These are phyloP conservation scores for Napeogenes sylphis DNA, from an alignment of 2,888 invertebrate species.

Conservation along the genomic window DNA sequence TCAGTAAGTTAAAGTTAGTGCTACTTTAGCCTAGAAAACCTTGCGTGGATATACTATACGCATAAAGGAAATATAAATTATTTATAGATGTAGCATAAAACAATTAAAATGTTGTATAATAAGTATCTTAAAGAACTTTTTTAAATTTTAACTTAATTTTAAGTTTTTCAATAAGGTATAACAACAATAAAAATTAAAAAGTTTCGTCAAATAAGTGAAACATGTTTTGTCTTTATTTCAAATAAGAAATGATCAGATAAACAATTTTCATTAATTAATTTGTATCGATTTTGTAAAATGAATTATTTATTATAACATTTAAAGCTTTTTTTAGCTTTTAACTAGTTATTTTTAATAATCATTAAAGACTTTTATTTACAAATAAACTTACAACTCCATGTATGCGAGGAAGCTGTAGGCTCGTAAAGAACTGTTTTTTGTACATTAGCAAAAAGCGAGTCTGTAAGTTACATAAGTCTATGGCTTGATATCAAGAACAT, in stretches of 20 bases:
- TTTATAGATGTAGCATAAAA: too few species aligned
- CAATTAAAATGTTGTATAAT: too few species aligned
- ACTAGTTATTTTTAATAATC: constrained; percentile 6
- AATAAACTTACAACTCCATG: constrained; percentile 27
- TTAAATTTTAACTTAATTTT: too few species aligned
- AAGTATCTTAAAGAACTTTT: too few species aligned
- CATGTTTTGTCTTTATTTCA: too few species aligned
- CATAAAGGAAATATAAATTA: constrained; percentile 17
- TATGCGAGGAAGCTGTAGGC: constrained; percentile 19
- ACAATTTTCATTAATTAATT: too few species aligned
- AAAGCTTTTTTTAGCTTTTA: background rate
- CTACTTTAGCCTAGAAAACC: constrained; percentile 39
- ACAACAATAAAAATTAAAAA: too few species aligned
- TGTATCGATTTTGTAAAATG: too few species aligned
- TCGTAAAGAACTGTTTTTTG: constrained; percentile 25
- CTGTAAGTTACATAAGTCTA: constrained; percentile 23
- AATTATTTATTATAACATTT: too few species aligned
- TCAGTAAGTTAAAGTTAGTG: constrained; percentile 50
- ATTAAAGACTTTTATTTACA: constrained; percentile 19
- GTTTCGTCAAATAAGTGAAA: too few species aligned
- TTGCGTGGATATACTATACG: constrained; percentile 39
- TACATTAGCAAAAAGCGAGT: constrained; percentile 22
- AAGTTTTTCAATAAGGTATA: too few species aligned
- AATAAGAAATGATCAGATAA: too few species aligned
- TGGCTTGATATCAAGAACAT: constrained; percentile 27